Evolutionary conservation across 2,113 vertebrate species (phyloP), one percentile per base, ranked within the genome.

Genomic region (Silurus asotus): DNA sequence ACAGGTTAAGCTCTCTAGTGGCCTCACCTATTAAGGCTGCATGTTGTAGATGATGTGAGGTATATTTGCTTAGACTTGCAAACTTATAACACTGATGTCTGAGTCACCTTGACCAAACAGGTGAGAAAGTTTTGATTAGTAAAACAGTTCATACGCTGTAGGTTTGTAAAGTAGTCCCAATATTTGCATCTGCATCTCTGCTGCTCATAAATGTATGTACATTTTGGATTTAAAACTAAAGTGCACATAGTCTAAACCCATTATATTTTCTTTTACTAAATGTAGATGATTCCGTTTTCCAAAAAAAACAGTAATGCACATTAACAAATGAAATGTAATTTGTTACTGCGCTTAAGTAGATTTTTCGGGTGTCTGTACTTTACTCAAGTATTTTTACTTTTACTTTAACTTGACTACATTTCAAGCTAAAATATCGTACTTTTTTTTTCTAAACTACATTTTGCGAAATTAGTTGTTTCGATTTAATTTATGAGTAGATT

Each of bases 41-140:
- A 23, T 79, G 55, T 70, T 87, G 84, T 88, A 10, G 3, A 61
- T 88, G 87, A 89, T 75, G 61, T 87, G 89, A 90, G 87, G 90
- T 89, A 88, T 15, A 4, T 82, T 89, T 83, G 79, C 78, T 82
- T 67, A 64, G 62, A 55, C 48, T 62, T 87, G 82, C 85, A 86
- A 75, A 84, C 85, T 75, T 58, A 9, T n/a, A 45, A 78, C 59
- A 62, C 55, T n/a, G 62, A 84, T 51, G 87, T 53, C 70, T 51
- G 55, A 86, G 78, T 25, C 55, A 14, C 88, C 84, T 62, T 84
- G 20, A 6, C 51, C 82, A 84, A 88, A 79, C 84, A 83, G 86
- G 89, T 62, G 28, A 61, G 81, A 45, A 69, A 37, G 72, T 25
- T 62, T 64, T 65, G 69, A 80, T 79, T 37, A 62, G 55, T 23